Conservation (phyloP, 2,888 invertebrate species). For the Pristionchus arcanus region DNA sequence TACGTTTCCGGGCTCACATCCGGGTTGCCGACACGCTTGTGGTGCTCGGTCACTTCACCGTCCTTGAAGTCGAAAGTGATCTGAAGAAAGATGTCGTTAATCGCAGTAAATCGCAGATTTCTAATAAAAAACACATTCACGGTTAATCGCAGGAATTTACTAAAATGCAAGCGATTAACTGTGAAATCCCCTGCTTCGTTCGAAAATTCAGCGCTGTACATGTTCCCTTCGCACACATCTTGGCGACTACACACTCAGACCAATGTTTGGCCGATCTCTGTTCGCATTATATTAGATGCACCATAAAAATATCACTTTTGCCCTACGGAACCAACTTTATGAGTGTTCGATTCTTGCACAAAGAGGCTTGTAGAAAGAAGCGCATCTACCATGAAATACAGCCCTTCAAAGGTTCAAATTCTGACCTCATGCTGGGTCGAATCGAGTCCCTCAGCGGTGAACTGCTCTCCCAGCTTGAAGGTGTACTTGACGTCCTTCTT, state of each 20-base stretch:
- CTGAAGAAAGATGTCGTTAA: too few species aligned
- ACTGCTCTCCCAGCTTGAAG: slow-evolving; percentile 73
- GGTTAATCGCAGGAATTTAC: too few species aligned
- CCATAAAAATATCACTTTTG: background rate
- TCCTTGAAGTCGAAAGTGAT: slow-evolving; percentile 74
- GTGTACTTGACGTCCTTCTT: slow-evolving; percentile 73
- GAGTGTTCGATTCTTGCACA: background rate
- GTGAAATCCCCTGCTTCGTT: too few species aligned
- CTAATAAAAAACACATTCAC: too few species aligned
- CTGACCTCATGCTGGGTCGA: slow-evolving; percentile 73
- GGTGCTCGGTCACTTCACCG: slow-evolving; percentile 72
- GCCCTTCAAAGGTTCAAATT: background rate
- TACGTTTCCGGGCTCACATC: slow-evolving; percentile 74
- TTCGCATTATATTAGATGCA: background rate
- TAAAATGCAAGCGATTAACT: too few species aligned
- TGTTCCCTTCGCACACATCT: too few species aligned
- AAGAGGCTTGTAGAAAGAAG: too few species aligned
- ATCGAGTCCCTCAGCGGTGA: slow-evolving; percentile 76
- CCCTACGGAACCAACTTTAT: background rate
- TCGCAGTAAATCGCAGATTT: too few species aligned
- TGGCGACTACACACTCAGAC: background rate
- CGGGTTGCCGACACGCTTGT: slow-evolving; percentile 74
- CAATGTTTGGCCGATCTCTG: background rate
- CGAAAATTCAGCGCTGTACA: too few species aligned
- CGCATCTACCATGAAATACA: background rate